Percentiles rank a stretch among this genome's conserved stretches.
Evolutionary conservation across 2,797 vertebrate species (phyloP).

Genomic region (Sorex maritimensis): DNA sequence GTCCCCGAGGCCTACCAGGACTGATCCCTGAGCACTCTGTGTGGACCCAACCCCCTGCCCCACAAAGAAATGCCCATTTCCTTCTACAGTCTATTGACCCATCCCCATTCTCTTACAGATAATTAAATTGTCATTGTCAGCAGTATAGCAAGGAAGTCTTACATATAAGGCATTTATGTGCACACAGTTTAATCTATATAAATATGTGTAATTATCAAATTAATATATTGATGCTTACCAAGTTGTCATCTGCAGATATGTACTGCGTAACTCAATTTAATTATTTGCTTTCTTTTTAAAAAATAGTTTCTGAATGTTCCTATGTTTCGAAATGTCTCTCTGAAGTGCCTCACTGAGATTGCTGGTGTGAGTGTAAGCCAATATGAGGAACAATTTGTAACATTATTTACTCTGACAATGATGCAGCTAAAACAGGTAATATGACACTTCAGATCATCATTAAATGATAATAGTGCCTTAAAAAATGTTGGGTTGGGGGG

Average conservation of each 20-base stretch:
- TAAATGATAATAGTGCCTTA: constrained; percentile 20
- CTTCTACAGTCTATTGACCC: too few species aligned
- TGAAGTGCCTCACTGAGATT: constrained; percentile 99
- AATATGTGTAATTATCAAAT: neutral
- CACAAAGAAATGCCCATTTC: too few species aligned
- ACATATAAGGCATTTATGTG: neutral
- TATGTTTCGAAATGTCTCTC: constrained; percentile 99
- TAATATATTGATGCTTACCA: constrained; percentile 6
- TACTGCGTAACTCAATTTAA: neutral
- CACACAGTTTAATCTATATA: neutral
- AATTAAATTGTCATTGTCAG: neutral
- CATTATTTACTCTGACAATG: constrained; percentile 98
- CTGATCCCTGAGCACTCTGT: too few species aligned
- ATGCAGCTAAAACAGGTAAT: constrained; percentile 98
- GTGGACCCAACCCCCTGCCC: too few species aligned
- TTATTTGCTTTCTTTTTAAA: constrained; percentile 62
- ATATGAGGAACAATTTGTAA: constrained; percentile 99
- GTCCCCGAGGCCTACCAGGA: too few species aligned
- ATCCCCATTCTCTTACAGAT: neutral
- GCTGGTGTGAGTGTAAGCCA: constrained; percentile 98
- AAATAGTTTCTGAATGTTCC: constrained; percentile 98
- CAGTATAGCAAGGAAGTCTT: neutral
- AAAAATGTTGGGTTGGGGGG: neutral
- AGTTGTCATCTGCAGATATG: neutral
- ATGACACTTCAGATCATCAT: neutral